phyloP scores from a whole-genome alignment of 2,888 invertebrate genomes.

The Acleris laterana region DNA sequence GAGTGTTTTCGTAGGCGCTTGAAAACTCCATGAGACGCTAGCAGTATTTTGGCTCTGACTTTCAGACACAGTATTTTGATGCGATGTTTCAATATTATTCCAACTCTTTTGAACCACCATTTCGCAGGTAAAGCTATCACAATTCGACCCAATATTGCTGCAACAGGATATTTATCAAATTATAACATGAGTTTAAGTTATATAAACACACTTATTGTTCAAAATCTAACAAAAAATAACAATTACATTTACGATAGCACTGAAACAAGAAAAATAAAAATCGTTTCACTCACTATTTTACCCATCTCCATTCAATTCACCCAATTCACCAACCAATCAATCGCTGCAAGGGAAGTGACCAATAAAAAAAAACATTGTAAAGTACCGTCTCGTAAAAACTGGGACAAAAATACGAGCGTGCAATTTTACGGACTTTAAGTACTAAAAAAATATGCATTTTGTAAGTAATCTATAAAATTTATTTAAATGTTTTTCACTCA shows the following conservation, averaged over 20 bases:
- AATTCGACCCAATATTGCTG: conserved; percentile 13
- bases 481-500: no score
- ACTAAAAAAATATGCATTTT: no score
- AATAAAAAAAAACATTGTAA: neutral
- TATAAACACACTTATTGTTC: neutral
- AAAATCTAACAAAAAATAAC: neutral
- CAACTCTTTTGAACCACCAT: conserved; percentile 80
- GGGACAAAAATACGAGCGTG: neutral
- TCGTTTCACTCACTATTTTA: conserved; percentile 1
- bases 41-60: conserved; percentile 49
- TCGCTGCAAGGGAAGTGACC: conserved; percentile 13
- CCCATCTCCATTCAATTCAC: conserved; percentile 22
- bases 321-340: conserved; percentile 27
- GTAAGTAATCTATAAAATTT: no score
- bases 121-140: conserved; percentile 52
- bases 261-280: conserved; percentile 13
- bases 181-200: conserved; percentile 19
- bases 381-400: conserved; percentile 12
- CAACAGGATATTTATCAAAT: conserved; percentile 3
- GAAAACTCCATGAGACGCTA: conserved; percentile 69
- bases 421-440: no score
- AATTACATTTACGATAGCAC: conserved; percentile 17
- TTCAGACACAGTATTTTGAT: conserved; percentile 58
- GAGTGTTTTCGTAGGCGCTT: conserved; percentile 63
- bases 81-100: conserved; percentile 64